Percentiles rank a stretch among this genome's conserved stretches.
These are phyloP conservation scores for Phalacrocorax pelagicus DNA, from an alignment of 2,113 vertebrate species.

Conservation along the genomic window DNA sequence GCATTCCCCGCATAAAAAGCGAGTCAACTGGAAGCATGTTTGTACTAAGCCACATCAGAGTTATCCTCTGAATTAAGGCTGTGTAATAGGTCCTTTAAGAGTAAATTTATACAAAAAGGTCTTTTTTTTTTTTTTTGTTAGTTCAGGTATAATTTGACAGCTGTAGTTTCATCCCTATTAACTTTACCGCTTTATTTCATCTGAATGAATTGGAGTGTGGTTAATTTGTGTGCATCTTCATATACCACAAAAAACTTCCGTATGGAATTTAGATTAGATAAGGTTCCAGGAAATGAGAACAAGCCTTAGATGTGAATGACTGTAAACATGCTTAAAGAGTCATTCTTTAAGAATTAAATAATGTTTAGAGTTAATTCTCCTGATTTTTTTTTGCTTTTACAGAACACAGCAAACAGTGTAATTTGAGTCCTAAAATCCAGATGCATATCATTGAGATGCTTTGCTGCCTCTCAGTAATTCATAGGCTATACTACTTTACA, in stretches of 20 bases:
- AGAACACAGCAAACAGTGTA: background rate
- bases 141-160: background rate
- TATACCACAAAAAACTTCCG: constrained; percentile 4
- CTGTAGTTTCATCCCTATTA: background rate
- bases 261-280: constrained; percentile 38
- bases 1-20: background rate
- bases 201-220: background rate
- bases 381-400: background rate
- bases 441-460: background rate
- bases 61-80: background rate
- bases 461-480: background rate
- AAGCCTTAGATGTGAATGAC: background rate
- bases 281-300: constrained; percentile 23
- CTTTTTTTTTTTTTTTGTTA: background rate
- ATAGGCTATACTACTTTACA: background rate
- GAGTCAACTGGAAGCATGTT: background rate
- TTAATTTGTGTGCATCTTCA: constrained; percentile 3
- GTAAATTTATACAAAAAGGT: background rate
- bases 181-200: background rate
- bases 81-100: background rate
- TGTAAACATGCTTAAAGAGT: background rate
- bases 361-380: background rate
- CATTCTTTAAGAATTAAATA: constrained; percentile 4
- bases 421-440: background rate
- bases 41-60: constrained; percentile 27